Conservation (phyloP, 2,888 invertebrate species). For the Caenorhabditis doughertyi region DNA sequence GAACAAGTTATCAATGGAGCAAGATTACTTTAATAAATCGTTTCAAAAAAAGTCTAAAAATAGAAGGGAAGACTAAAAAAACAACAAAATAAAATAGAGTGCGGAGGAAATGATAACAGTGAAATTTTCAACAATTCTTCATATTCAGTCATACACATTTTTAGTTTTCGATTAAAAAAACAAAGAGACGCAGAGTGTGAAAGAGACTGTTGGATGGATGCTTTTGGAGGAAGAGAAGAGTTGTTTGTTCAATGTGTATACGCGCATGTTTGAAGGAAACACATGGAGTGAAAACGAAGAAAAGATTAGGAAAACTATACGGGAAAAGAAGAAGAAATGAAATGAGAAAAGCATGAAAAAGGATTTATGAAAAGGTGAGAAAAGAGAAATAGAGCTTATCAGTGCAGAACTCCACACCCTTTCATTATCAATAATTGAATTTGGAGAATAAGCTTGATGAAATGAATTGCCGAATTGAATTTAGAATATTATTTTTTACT, state of each 20-base stretch:
- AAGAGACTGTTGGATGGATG: slow-evolving; percentile 23
- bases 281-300: slow-evolving; percentile 13
- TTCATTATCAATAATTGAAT: slow-evolving; percentile 29
- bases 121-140: slow-evolving; percentile 23
- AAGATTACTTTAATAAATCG: not conserved
- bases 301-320: slow-evolving; percentile 28
- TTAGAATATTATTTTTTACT: too few species aligned
- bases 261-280: slow-evolving; percentile 49
- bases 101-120: slow-evolving; percentile 23
- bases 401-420: not conserved
- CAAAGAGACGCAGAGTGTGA: slow-evolving; percentile 30
- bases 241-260: slow-evolving; percentile 54
- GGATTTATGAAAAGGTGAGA: not conserved
- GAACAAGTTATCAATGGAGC: too few species aligned
- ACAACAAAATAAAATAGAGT: not conserved
- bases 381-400: slow-evolving; percentile 12
- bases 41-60: not conserved
- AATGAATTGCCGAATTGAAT: too few species aligned
- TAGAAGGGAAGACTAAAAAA: not conserved
- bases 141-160: slow-evolving; percentile 26
- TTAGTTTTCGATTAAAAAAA: slow-evolving; percentile 31
- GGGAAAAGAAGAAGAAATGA: slow-evolving; percentile 1
- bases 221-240: not conserved
- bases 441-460: not conserved
- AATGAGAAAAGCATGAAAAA: not conserved